Conservation (phyloP, 2,797 vertebrate species). For the Myotis planiceps region DNA sequence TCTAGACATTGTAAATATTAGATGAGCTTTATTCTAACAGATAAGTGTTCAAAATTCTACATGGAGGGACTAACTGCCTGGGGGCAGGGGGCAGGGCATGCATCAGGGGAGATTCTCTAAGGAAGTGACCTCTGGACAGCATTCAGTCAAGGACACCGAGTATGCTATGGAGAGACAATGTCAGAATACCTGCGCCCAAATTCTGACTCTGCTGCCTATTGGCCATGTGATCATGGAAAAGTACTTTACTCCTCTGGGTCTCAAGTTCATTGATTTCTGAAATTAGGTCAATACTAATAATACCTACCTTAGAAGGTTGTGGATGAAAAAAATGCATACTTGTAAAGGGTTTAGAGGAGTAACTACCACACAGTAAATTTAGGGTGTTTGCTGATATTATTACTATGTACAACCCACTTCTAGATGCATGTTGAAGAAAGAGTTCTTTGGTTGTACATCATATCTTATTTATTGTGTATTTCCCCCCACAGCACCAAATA, state of each 20-base stretch:
- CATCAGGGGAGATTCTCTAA: not conserved
- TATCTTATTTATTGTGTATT: conserved; percentile 27
- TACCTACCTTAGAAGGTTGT: not conserved
- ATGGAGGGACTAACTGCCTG: not conserved
- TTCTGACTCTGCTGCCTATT: not conserved
- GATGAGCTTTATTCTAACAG: not conserved
- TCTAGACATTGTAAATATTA: not conserved
- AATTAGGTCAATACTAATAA: conserved; percentile 31
- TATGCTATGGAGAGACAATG: not conserved
- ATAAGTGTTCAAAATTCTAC: not conserved
- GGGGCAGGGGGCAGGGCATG: too few species aligned
- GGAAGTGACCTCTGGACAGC: not conserved
- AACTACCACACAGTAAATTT: not conserved
- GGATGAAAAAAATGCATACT: conserved; percentile 32
- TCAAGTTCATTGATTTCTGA: conserved; percentile 42
- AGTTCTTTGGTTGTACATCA: not conserved
- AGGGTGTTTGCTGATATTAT: not conserved
- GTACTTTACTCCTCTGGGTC: not conserved
- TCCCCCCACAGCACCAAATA: not conserved
- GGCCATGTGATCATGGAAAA: not conserved
- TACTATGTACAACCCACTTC: not conserved
- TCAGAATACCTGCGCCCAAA: not conserved
- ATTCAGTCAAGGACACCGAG: not conserved
- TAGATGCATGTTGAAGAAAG: not conserved
- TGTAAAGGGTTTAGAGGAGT: not conserved